These are phyloP conservation scores for Phoebastria nigripes DNA, from an alignment of 2,797 vertebrate species.

Conservation along the genomic window DNA sequence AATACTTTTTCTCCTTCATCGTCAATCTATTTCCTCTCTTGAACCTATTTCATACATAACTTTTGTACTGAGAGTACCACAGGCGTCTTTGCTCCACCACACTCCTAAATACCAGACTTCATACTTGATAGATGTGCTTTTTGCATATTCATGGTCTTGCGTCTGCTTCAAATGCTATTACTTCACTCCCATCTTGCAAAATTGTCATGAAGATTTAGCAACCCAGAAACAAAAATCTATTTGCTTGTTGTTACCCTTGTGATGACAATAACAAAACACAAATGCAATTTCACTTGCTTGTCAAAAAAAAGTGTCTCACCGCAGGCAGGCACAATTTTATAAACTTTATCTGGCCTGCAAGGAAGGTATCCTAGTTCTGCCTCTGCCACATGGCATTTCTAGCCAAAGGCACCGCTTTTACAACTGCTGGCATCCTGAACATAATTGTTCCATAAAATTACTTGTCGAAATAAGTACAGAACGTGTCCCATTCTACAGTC, in stretches of 20 bases:
- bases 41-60: constrained; percentile 50
- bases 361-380: background rate
- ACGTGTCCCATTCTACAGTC: background rate
- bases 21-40: constrained; percentile 56
- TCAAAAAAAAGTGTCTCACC: background rate
- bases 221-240: background rate
- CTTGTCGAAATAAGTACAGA: background rate
- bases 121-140: constrained; percentile 51
- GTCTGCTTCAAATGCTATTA: background rate
- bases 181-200: background rate
- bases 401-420: background rate
- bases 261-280: background rate
- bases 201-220: constrained; percentile 4
- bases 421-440: background rate
- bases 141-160: constrained; percentile 56
- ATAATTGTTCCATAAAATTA: background rate
- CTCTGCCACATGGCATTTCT: background rate
- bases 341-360: background rate
- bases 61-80: constrained; percentile 59
- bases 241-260: background rate
- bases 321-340: background rate
- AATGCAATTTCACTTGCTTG: background rate
- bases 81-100: constrained; percentile 24
- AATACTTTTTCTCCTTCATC: constrained; percentile 47
- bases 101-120: constrained; percentile 50